Evolutionary conservation across 2,888 invertebrate genomes (phyloP), one percentile per base, ranked within the genome.

Genomic region (Drosophila subsilvestris): DNA sequence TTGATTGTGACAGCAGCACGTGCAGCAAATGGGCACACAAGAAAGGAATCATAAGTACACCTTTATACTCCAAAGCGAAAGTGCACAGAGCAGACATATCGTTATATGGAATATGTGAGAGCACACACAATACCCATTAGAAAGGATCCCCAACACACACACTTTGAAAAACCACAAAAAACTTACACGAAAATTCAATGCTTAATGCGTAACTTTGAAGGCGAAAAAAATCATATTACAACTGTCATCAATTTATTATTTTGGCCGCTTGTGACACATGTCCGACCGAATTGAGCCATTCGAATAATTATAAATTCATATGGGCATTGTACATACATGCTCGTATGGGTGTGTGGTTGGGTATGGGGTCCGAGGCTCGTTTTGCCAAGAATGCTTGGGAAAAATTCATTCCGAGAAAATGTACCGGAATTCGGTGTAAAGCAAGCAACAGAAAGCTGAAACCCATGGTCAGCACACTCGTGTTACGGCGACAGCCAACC

Each of bases 1-100:
- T 91, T 91, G 90, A 91, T 91, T 73, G 74, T 80, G 73, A 74
- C 74, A 89, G 84, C 90, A 89, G 87, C 91, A 91, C 90, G 91
- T 91, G 91, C 86, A 89, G 80, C 83, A 90, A 90, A 90, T 89
- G 81, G 88, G 62, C 44, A 62, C 61, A 27, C 29, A 27, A 53
- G 12, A 69, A 70, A 50, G 55, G 55, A 69, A 69, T 69, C 69
- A 69, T 69, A 70, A 69, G 67, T 59, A 50, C 12, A 42, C 65
- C 65, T 55, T 65, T 66, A 56, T 43, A 6, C 32, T 12, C 12
- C 17, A 25, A 54, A 47, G 14, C n/a, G 18, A 57, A 27, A 27
- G 55, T 43, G 20, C 27, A 27, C 27, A 27, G 45, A 47, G 20
- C 1, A 20, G 22, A 22, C n/a, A n/a, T 20, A 43, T 59, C 47